These are phyloP conservation scores for Desmophyllum pertusum DNA, from an alignment of 92 coral and sea anemone species.

Conservation along the genomic window DNA sequence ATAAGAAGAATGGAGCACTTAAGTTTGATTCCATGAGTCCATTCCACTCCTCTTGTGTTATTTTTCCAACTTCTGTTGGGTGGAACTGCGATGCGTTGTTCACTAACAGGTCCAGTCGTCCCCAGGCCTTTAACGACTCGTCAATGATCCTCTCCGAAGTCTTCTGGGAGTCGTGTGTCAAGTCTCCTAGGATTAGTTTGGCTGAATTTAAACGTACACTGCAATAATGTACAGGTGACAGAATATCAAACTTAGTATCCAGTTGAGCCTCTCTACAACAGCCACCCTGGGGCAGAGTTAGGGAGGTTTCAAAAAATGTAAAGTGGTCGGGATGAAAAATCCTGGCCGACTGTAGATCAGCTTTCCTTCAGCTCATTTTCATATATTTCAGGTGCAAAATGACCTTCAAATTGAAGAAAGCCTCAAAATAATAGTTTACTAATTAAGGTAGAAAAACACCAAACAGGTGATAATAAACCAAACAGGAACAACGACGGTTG, in stretches of 20 bases:
- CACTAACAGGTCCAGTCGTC: constrained; percentile 69
- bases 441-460: no score
- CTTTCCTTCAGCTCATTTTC: no score
- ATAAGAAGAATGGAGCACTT: constrained; percentile 71
- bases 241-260: background rate
- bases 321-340: no score
- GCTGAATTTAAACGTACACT: constrained; percentile 65
- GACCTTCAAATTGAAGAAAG: no score
- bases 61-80: constrained; percentile 61
- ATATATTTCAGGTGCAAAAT: no score
- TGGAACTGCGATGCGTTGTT: constrained; percentile 69
- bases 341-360: no score
- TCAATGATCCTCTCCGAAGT: constrained; percentile 55
- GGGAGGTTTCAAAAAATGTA: no score
- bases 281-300: no score
- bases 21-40: constrained; percentile 58
- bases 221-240: background rate
- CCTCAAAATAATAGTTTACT: no score
- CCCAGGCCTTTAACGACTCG: constrained; percentile 58
- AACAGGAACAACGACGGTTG: no score
- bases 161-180: constrained; percentile 10
- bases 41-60: constrained; percentile 56
- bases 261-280: no score
- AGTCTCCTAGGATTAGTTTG: constrained; percentile 52
- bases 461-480: no score